Percentiles rank a stretch among this genome's conserved stretches.
Evolutionary conservation across 2,888 invertebrate genomes (phyloP).

Genomic region (Leucoma salicis): DNA sequence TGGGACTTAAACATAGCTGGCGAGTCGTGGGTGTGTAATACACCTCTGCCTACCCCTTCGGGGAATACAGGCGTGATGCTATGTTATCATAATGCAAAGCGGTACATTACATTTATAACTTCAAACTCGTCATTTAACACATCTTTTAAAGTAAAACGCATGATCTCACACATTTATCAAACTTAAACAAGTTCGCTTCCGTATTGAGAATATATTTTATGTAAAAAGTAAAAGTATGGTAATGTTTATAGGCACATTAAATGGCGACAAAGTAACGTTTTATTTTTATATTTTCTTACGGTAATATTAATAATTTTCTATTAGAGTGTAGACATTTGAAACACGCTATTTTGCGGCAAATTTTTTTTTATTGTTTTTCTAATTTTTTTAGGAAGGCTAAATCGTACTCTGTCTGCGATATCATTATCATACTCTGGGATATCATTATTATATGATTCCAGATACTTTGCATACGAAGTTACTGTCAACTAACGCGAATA

Average conservation of each 20-base stretch:
- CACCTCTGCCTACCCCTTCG: too few relatives aligned
- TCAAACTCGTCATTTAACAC: constrained; percentile 22
- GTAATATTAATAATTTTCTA: constrained; percentile 8
- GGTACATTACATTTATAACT: constrained; percentile 24
- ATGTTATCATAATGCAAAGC: constrained; percentile 25
- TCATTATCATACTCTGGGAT: too few relatives aligned
- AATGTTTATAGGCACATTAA: constrained; percentile 17
- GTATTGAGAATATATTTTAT: constrained; percentile 29
- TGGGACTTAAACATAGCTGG: too few relatives aligned
- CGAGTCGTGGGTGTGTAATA: too few relatives aligned
- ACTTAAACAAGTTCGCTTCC: constrained; percentile 39
- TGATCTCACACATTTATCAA: constrained; percentile 48
- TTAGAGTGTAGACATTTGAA: not conserved
- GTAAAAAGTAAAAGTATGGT: constrained; percentile 30
- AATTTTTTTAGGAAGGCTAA: too few relatives aligned
- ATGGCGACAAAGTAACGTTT: constrained; percentile 36
- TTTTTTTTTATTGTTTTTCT: too few relatives aligned
- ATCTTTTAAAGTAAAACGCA: constrained; percentile 36
- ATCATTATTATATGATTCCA: too few relatives aligned
- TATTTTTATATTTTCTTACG: constrained; percentile 6
- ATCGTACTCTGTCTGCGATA: too few relatives aligned
- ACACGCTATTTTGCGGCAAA: not conserved
- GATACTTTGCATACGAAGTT: too few relatives aligned
- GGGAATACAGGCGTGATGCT: constrained; percentile 3
- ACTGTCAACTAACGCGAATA: too few relatives aligned